These are phyloP conservation scores for Gymnodraco acuticeps DNA, from an alignment of 2,797 vertebrate species.

Conservation along the genomic window DNA sequence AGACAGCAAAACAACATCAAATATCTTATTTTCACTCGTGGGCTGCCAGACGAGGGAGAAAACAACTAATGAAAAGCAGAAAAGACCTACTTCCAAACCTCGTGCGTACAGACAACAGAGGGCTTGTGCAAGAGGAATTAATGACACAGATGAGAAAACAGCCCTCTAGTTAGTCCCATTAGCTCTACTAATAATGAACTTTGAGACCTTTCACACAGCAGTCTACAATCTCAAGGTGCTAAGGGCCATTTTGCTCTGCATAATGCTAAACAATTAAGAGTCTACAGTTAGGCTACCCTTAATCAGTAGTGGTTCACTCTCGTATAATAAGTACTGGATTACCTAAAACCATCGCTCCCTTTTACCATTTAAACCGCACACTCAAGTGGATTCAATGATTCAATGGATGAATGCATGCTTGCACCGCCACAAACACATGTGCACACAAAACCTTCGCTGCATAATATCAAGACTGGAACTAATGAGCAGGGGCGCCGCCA, in stretches of 20 bases:
- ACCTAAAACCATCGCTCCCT: conserved; percentile 39
- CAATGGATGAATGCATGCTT: conserved; percentile 17
- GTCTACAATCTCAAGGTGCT: conserved; percentile 52
- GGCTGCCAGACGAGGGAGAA: conserved; percentile 34
- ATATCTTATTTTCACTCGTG: conserved; percentile 56
- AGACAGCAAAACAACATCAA: conserved; percentile 62
- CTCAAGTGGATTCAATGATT: conserved; percentile 46
- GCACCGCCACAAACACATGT: conserved; percentile 23
- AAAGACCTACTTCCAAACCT: conserved; percentile 45
- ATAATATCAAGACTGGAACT: conserved; percentile 31
- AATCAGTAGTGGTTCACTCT: conserved; percentile 48
- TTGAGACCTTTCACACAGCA: conserved; percentile 56
- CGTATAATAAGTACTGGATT: conserved; percentile 49
- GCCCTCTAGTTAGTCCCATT: conserved; percentile 64
- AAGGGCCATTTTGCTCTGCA: conserved; percentile 55
- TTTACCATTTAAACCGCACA: conserved; percentile 39
- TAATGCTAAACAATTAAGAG: conserved; percentile 52
- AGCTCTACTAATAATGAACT: conserved; percentile 71
- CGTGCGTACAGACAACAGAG: conserved; percentile 35
- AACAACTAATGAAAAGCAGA: conserved; percentile 43
- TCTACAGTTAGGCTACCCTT: conserved; percentile 28
- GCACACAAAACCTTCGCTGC: conserved; percentile 12
- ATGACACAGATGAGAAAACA: conserved; percentile 70
- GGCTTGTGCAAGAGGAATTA: conserved; percentile 54
- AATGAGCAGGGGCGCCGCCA: conserved; percentile 16